These are phyloP conservation scores for Serilophus lunatus DNA, from an alignment of 2,113 vertebrate species.

Conservation along the genomic window DNA sequence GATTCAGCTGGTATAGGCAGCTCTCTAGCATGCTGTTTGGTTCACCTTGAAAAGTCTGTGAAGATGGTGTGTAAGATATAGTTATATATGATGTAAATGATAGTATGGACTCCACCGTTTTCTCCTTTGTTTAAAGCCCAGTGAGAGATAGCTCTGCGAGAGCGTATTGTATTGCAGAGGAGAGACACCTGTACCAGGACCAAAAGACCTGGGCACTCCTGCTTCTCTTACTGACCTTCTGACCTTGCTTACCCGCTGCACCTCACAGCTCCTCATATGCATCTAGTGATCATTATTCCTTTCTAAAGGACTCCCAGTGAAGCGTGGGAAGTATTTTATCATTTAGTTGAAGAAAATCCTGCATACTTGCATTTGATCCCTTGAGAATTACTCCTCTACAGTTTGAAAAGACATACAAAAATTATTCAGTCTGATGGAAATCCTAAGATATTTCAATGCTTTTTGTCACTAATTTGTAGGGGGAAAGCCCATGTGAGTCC, in stretches of 20 bases:
- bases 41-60: background rate
- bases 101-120: background rate
- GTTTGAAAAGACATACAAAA: background rate
- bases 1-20: background rate
- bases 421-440: background rate
- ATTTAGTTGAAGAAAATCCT: background rate
- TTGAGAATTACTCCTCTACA: background rate
- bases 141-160: background rate
- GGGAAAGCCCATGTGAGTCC: background rate
- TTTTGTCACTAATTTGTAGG: constrained; percentile 14
- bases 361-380: background rate
- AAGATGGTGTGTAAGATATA: background rate
- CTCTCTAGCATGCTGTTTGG: background rate
- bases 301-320: background rate
- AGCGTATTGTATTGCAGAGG: background rate
- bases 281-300: background rate
- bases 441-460: background rate
- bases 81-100: background rate
- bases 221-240: background rate
- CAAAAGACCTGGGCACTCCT: background rate
- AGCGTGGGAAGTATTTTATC: background rate
- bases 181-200: background rate
- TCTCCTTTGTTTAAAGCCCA: background rate
- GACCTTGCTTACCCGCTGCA: background rate
- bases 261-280: background rate